Conservation (phyloP, 2,888 invertebrate species). For the Bombylius discolor region DNA sequence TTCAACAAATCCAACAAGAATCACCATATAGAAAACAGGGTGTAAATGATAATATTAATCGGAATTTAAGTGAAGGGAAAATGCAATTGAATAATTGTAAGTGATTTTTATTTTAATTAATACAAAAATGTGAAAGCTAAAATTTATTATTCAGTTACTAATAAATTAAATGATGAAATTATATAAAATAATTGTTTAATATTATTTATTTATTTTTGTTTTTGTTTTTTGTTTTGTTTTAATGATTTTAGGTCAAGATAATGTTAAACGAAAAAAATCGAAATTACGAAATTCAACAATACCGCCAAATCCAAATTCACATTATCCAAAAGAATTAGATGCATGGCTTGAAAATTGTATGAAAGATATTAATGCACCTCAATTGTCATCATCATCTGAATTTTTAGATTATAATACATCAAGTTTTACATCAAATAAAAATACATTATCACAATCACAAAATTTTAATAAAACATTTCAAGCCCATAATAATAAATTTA, state of each 20-base stretch:
- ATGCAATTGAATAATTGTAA: neutral
- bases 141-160: no score
- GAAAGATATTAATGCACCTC: constrained; percentile 31
- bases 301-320: constrained; percentile 7
- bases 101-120: no score
- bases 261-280: constrained; percentile 31
- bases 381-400: constrained; percentile 32
- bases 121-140: no score
- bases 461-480: neutral
- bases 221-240: no score
- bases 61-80: neutral
- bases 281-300: constrained; percentile 29
- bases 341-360: constrained; percentile 36
- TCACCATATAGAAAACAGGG: no score
- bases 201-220: no score
- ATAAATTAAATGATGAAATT: no score
- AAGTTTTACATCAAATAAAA: constrained; percentile 15
- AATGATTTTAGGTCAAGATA: constrained; percentile 21
- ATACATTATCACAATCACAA: constrained; percentile 5
- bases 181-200: no score
- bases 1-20: neutral
- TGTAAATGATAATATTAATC: no score
- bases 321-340: constrained; percentile 26
- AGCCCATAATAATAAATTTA: constrained; percentile 13
- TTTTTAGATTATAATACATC: constrained; percentile 34